Percentiles rank a stretch among this genome's conserved stretches.
Evolutionary conservation across 2,888 invertebrate species (phyloP).

Genomic region (Horisme vitalbata): DNA sequence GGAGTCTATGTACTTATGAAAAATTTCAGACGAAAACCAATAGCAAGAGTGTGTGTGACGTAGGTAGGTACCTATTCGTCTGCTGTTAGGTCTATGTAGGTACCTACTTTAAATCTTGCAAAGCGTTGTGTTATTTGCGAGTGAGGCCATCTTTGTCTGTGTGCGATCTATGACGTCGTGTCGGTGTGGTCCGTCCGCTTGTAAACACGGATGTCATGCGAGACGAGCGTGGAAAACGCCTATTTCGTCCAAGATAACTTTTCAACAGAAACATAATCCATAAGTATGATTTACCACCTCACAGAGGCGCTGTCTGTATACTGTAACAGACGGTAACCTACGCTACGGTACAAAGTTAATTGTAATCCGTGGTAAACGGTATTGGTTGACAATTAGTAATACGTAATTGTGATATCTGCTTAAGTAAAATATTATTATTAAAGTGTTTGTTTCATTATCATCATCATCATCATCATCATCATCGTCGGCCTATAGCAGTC

Average conservation of each 20-base stretch:
- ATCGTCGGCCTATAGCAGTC: no score
- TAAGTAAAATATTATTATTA: no score
- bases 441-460: no score
- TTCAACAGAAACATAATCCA: background rate
- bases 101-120: conserved; percentile 25
- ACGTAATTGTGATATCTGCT: no score
- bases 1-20: no score
- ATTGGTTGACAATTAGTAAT: no score
- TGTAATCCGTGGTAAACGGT: no score
- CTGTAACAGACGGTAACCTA: no score
- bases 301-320: no score
- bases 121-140: conserved; percentile 58
- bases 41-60: conserved; percentile 23
- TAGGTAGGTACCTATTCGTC: conserved; percentile 19
- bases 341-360: no score
- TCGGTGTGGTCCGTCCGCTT: conserved; percentile 61
- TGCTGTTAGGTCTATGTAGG: conserved; percentile 9
- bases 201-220: conserved; percentile 65
- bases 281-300: no score
- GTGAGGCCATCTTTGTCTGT: conserved; percentile 63
- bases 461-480: no score
- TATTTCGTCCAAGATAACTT: conserved; percentile 37
- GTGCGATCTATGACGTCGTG: conserved; percentile 68
- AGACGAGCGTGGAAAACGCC: conserved; percentile 43
- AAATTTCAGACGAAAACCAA: conserved; percentile 4